These are phyloP conservation scores for Sorex fumeus DNA, from an alignment of 2,113 vertebrate genomes.

Conservation along the genomic window DNA sequence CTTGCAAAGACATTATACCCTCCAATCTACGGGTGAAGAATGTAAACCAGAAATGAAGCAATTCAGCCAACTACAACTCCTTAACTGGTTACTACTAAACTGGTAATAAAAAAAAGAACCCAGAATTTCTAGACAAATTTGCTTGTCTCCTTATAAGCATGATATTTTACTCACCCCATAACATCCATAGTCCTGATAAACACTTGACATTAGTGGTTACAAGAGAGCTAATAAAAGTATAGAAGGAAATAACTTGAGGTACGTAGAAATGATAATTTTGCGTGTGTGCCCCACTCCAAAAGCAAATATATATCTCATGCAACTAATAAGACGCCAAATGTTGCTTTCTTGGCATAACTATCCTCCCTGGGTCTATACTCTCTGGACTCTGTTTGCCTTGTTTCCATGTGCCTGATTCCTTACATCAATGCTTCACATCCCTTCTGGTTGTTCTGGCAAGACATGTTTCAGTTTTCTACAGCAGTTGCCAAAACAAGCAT, in stretches of 20 bases:
- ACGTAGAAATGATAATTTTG: neutral
- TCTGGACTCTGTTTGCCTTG: conserved; percentile 76
- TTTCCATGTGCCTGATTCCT: conserved; percentile 60
- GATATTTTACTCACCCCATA: neutral
- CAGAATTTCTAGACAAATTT: conserved; percentile 4
- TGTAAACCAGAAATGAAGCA: neutral
- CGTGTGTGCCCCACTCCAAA: neutral
- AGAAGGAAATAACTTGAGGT: neutral
- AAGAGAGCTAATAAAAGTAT: neutral
- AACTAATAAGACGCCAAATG: neutral
- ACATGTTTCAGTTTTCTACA: conserved; percentile 77
- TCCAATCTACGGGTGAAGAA: neutral
- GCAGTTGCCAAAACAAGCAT: conserved; percentile 87
- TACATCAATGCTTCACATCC: conserved; percentile 78
- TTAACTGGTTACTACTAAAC: neutral
- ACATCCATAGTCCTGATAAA: neutral
- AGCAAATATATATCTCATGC: neutral
- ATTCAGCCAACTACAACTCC: neutral
- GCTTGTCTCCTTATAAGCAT: neutral
- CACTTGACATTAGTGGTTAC: neutral
- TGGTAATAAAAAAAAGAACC: neutral
- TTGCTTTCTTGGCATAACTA: neutral
- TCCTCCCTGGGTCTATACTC: conserved; percentile 51
- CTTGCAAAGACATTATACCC: neutral
- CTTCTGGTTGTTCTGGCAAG: conserved; percentile 81